phyloP scores from a whole-genome alignment of 2,888 invertebrate species.

The Habrosyne pyritoides region DNA sequence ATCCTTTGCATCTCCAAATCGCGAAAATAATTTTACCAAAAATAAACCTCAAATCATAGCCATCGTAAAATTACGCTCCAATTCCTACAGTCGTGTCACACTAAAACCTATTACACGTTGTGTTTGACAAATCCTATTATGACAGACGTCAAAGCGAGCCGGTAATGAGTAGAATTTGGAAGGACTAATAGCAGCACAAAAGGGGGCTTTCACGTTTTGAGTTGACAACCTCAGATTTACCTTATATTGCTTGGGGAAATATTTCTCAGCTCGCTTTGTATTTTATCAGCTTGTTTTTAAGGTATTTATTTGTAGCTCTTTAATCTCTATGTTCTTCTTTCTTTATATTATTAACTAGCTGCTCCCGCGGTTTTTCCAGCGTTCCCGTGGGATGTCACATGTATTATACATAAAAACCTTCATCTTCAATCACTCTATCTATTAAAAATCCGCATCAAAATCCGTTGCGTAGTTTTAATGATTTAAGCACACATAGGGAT shows the following conservation, averaged over 20 bases:
- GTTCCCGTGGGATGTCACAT: no score
- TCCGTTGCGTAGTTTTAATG: no score
- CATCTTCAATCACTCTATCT: no score
- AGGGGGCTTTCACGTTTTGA: background rate
- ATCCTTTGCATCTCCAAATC: no score
- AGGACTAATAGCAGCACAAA: background rate
- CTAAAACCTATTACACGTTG: slow-evolving; percentile 39
- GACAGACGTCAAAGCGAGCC: slow-evolving; percentile 16
- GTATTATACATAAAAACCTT: no score
- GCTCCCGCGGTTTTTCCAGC: no score
- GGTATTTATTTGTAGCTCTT: background rate
- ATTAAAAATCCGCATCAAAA: no score
- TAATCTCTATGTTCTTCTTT: no score
- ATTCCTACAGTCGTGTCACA: slow-evolving; percentile 40
- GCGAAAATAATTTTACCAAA: background rate
- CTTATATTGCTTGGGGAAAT: background rate
- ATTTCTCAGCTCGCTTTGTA: background rate
- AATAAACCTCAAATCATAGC: slow-evolving; percentile 17
- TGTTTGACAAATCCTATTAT: slow-evolving; percentile 52
- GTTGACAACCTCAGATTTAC: background rate
- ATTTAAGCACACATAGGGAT: no score
- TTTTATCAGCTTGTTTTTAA: background rate
- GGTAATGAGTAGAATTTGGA: slow-evolving; percentile 13
- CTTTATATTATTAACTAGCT: no score
- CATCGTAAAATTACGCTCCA: slow-evolving; percentile 44